Conservation (phyloP, 2,888 invertebrate genomes). For the Macrosoma leucophasiata region DNA sequence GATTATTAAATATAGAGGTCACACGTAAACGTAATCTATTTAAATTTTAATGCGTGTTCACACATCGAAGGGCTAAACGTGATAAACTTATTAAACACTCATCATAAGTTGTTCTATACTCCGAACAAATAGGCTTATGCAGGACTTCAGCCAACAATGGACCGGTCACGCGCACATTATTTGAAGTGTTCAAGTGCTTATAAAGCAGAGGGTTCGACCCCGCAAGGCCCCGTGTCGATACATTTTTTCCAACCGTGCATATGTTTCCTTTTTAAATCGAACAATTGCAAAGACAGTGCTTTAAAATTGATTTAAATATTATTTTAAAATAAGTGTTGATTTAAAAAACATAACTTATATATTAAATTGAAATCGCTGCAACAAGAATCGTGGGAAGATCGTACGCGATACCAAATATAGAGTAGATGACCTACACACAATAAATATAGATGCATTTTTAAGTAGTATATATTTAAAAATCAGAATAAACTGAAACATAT, state of each 20-base stretch:
- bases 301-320: conserved; percentile 38
- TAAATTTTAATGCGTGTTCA: too few species aligned
- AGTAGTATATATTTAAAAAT: too few species aligned
- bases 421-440: too few species aligned
- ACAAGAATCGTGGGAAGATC: too few species aligned
- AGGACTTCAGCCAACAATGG: conserved; percentile 32
- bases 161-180: conserved; percentile 53
- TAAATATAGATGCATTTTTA: too few species aligned
- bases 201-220: conserved; percentile 20
- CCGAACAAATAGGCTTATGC: conserved; percentile 34
- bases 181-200: conserved; percentile 52
- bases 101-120: conserved; percentile 33
- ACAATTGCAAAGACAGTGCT: conserved; percentile 42
- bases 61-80: too few species aligned
- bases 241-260: conserved; percentile 39
- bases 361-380: too few species aligned
- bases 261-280: conserved; percentile 54
- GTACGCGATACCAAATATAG: too few species aligned
- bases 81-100: conserved; percentile 31
- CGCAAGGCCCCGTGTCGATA: conserved; percentile 30
- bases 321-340: conserved; percentile 39
- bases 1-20: too few species aligned
- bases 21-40: too few species aligned
- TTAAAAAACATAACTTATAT: conserved; percentile 17
- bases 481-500: too few species aligned